Percentiles rank a stretch among this genome's conserved stretches.
Conservation (phyloP, 2,888 invertebrate species). For the Odontocolon sp. region DNA sequence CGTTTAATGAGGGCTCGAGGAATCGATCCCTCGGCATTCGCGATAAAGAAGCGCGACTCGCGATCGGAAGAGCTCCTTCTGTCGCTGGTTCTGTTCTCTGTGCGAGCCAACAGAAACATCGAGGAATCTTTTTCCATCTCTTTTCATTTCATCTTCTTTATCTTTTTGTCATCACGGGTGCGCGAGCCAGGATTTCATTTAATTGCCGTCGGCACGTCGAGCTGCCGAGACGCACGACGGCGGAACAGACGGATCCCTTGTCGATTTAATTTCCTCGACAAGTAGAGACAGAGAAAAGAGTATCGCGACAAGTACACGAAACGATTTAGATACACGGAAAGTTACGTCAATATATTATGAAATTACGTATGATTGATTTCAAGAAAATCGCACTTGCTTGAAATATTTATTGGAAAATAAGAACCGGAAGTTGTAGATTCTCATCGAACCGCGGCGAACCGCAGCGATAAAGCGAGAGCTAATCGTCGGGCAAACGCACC, state of each 20-base stretch:
- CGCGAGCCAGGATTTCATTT: not conserved
- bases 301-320: too few relatives aligned
- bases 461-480: conserved; percentile 57
- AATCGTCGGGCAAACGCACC: conserved; percentile 43
- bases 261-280: conserved; percentile 23
- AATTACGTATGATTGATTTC: too few relatives aligned
- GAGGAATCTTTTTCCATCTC: conserved; percentile 19
- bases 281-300: not conserved
- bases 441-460: conserved; percentile 5
- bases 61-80: conserved; percentile 44
- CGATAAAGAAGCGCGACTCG: conserved; percentile 49
- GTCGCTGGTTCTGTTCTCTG: not conserved
- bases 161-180: not conserved
- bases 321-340: conserved; percentile 1
- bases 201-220: conserved; percentile 26
- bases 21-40: conserved; percentile 67
- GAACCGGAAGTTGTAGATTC: conserved; percentile 36
- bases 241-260: conserved; percentile 24
- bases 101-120: not conserved
- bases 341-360: too few relatives aligned
- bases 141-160: not conserved
- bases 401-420: conserved; percentile 20
- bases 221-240: conserved; percentile 10
- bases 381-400: too few relatives aligned
- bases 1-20: conserved; percentile 68